Conservation (phyloP, 2,797 vertebrate genomes). For the Phylloscopus collybita region DNA sequence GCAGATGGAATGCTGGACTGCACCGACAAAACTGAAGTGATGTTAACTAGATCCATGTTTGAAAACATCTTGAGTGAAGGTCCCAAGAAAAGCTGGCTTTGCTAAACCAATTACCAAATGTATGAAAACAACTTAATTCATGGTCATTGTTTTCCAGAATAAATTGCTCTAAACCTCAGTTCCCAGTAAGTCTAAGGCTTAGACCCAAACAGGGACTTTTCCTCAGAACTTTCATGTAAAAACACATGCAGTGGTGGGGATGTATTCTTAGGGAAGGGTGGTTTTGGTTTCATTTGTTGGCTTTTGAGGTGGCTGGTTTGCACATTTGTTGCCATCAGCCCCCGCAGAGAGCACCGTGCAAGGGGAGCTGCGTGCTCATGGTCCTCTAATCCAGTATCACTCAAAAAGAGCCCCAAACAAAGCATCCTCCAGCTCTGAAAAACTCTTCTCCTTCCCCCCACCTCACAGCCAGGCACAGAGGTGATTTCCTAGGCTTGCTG, state of each 20-base stretch:
- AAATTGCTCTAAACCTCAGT: neutral
- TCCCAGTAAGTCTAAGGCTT: neutral
- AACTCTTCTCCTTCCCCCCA: neutral
- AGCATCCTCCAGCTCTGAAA: neutral
- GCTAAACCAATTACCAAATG: neutral
- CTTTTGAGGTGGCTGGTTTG: neutral
- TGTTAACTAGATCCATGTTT: neutral
- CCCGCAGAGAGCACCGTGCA: accelerated
- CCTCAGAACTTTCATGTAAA: neutral
- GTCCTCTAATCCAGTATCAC: neutral
- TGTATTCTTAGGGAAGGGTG: neutral
- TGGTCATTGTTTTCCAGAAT: neutral
- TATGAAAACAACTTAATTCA: neutral
- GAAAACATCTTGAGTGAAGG: constrained; percentile 1
- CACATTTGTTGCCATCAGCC: neutral
- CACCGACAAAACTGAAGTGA: neutral
- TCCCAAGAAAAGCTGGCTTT: neutral
- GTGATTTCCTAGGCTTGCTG: neutral
- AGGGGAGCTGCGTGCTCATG: accelerated
- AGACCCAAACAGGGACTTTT: neutral
- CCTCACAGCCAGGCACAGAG: neutral
- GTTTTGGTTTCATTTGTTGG: neutral
- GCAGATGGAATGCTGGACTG: neutral
- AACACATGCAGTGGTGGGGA: neutral
- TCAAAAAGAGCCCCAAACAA: accelerated